Conservation (phyloP, 2,797 vertebrate species). For the Champsocephalus gunnari region DNA sequence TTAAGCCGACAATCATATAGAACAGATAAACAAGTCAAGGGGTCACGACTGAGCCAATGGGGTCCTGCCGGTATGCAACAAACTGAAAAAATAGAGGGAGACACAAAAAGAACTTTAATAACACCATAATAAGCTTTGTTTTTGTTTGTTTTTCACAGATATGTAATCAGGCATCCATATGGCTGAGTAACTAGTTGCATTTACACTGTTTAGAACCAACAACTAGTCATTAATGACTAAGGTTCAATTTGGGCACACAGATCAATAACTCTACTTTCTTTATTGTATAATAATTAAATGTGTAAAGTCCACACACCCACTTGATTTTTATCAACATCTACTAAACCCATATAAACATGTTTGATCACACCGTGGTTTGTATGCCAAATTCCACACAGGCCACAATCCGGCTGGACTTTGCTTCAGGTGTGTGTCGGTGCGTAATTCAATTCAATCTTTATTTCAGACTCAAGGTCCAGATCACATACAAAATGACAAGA, state of each 20-base stretch:
- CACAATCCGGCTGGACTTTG: conserved; percentile 49
- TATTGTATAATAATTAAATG: neutral
- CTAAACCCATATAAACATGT: neutral
- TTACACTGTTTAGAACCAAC: neutral
- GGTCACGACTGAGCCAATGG: conserved; percentile 93
- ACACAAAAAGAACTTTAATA: conserved; percentile 2
- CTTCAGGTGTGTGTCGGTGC: neutral
- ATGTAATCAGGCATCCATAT: neutral
- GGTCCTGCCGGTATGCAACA: conserved; percentile 99
- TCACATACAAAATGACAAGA: too few species aligned
- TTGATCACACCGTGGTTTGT: neutral
- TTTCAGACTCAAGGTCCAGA: too few species aligned
- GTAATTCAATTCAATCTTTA: too few species aligned
- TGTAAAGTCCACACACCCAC: neutral
- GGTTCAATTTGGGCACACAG: neutral
- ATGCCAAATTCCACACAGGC: neutral
- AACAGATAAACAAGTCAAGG: conserved; percentile 90
- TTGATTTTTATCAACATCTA: neutral
- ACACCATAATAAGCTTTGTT: neutral
- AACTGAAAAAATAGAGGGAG: conserved; percentile 83
- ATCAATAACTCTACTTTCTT: neutral
- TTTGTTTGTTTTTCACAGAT: neutral
- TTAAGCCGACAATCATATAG: conserved; percentile 99
- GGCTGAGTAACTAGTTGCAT: neutral
- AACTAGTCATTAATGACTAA: neutral